Conservation (phyloP, 2,888 invertebrate genomes). For the Epistrophe eligans region DNA sequence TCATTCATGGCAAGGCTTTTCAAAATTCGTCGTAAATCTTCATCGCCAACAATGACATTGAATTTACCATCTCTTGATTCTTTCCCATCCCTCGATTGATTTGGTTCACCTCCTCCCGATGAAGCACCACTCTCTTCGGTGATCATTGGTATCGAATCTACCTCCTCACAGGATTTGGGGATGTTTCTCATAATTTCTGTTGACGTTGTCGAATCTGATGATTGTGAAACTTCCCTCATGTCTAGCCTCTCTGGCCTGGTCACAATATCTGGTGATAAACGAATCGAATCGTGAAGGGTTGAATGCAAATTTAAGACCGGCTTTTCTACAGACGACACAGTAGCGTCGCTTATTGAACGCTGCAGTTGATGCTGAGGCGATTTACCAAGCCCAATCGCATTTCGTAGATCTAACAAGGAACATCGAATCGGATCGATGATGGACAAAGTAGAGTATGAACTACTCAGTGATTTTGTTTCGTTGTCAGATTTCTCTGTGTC, state of each 20-base stretch:
- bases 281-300: constrained; percentile 49
- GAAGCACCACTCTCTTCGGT: constrained; percentile 61
- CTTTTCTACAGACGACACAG: constrained; percentile 60
- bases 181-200: constrained; percentile 22
- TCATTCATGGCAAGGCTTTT: constrained; percentile 56
- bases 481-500: constrained; percentile 82
- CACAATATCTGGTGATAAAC: constrained; percentile 53
- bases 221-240: constrained; percentile 6
- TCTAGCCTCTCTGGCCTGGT: constrained; percentile 65
- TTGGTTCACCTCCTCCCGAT: constrained; percentile 41
- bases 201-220: constrained; percentile 22
- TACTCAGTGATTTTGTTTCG: constrained; percentile 85
- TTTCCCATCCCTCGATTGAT: constrained; percentile 11
- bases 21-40: constrained; percentile 52
- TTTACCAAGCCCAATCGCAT: constrained; percentile 80
- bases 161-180: constrained; percentile 14
- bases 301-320: constrained; percentile 15
- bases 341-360: constrained; percentile 81
- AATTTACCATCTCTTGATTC: constrained; percentile 15
- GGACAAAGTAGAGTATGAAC: constrained; percentile 85
- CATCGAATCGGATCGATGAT: constrained; percentile 79
- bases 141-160: constrained; percentile 55
- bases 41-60: constrained; percentile 31
- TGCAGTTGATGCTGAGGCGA: constrained; percentile 71
- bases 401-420: constrained; percentile 84